Evolutionary conservation across 2,888 invertebrate genomes (phyloP), one percentile per base, ranked within the genome.

Genomic region (Labia minor): DNA sequence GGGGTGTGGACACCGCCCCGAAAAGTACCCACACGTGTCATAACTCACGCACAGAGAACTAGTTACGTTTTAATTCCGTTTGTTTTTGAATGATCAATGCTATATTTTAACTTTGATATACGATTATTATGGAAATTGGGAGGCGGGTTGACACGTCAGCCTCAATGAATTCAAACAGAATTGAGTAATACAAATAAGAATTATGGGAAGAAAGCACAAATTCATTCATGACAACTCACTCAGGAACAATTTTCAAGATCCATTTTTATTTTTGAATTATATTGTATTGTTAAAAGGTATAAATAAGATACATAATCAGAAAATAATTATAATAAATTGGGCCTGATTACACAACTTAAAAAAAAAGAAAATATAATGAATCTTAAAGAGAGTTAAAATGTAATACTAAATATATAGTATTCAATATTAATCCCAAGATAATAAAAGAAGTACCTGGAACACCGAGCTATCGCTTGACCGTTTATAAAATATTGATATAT

Each of bases 91-190:
- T 49, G 49, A 49, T 49, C 49, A 11, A 49, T 16, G 49, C 49
- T 49, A 49, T 49, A 49, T 49, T 49, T 49, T 49, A 49, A 2
- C 26, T n/a, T 49, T n/a, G 49, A n/a, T 49, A 14, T n/a, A 49
- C 49, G 49, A 49, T 49, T 49, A 49, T 49, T 49, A 49, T 49
- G 49, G 49, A 49, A 49, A 49, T 49, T 49, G 49, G 16, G 49
- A 49, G 49, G 49, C 49, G 49, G 49, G 49, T 49, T 49, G 49
- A 49, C 49, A 26, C 8, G 26, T 26, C 26, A 26, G 26, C n/a
- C n/a, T n/a, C n/a, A n/a, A n/a, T n/a, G n/a, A n/a, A n/a, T n/a
- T n/a, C n/a, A n/a, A 33, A 33, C 33, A 33, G 16, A 49, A 49
- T 49, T 49, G 49, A 49, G 49, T 49, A 49, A 49, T 49, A 49